Conservation (phyloP, 2,113 vertebrate species). For the Cettia cetti region DNA sequence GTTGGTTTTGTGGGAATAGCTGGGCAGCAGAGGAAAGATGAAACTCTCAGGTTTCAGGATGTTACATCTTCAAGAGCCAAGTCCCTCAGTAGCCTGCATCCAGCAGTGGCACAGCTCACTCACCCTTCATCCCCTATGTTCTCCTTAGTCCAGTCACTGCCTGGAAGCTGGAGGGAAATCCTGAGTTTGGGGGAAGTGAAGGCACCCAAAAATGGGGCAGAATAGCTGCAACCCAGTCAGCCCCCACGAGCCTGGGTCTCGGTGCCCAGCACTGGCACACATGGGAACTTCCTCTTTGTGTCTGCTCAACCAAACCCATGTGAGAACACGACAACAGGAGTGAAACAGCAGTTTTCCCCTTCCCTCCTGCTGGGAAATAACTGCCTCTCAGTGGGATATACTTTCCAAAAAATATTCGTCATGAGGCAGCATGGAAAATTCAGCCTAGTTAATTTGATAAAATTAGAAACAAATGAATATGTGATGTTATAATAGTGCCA, state of each 20-base stretch:
- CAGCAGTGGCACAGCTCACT: not conserved
- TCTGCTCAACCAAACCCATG: not conserved
- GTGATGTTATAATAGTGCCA: not conserved
- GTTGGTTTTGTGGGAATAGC: not conserved
- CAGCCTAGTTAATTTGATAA: not conserved
- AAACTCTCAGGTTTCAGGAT: not conserved
- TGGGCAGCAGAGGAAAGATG: not conserved
- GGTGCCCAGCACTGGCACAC: fast-evolving
- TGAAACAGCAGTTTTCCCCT: not conserved
- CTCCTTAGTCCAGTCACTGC: not conserved
- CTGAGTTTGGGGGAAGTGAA: not conserved
- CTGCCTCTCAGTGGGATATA: not conserved
- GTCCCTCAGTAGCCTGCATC: not conserved
- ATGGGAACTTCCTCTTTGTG: not conserved
- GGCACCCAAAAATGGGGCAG: not conserved
- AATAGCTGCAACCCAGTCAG: not conserved
- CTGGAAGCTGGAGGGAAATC: not conserved
- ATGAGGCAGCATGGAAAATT: not conserved
- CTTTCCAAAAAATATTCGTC: not conserved
- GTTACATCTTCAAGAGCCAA: not conserved
- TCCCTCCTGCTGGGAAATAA: not conserved
- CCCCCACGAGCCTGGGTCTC: fast-evolving
- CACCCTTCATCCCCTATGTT: not conserved
- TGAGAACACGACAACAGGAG: not conserved
- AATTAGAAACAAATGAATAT: slow-evolving; percentile 21